phyloP scores from a whole-genome alignment of 2,888 invertebrate genomes.

The Pristionchus maxplancki region DNA sequence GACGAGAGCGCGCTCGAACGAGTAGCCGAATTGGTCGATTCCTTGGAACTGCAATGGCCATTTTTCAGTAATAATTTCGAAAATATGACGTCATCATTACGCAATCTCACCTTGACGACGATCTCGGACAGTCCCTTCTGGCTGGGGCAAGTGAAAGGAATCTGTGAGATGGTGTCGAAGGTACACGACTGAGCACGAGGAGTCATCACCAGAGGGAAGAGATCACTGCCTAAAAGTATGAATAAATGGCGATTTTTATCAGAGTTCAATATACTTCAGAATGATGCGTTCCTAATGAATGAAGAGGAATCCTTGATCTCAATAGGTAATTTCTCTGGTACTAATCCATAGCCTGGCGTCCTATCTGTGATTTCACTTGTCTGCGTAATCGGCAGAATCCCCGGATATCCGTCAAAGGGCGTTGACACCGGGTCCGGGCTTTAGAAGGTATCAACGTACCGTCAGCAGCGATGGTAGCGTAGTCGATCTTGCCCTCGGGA shows the following conservation, averaged over 20 bases:
- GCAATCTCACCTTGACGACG: constrained; percentile 57
- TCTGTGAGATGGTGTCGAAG: constrained; percentile 58
- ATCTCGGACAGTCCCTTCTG: constrained; percentile 57
- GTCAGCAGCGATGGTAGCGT: constrained; percentile 59
- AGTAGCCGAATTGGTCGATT: constrained; percentile 72
- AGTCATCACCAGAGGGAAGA: constrained; percentile 41
- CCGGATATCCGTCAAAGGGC: no score
- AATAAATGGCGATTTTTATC: no score
- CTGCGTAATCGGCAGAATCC: no score
- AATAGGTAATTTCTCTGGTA: no score
- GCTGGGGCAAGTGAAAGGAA: constrained; percentile 64
- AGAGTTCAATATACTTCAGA: no score
- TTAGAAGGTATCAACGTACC: no score
- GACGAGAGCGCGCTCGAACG: constrained; percentile 67
- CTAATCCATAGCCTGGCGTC: no score
- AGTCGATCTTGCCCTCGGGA: constrained; percentile 67
- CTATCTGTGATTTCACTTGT: no score
- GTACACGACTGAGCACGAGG: constrained; percentile 27
- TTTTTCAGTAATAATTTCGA: not conserved
- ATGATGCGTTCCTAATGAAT: no score
- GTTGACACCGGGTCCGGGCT: no score
- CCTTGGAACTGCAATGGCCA: constrained; percentile 63
- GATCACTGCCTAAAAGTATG: constrained; percentile 40
- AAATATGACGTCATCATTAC: not conserved
- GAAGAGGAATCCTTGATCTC: not conserved